Conservation (phyloP, 2,113 vertebrate species). For the Helogale parvula region DNA sequence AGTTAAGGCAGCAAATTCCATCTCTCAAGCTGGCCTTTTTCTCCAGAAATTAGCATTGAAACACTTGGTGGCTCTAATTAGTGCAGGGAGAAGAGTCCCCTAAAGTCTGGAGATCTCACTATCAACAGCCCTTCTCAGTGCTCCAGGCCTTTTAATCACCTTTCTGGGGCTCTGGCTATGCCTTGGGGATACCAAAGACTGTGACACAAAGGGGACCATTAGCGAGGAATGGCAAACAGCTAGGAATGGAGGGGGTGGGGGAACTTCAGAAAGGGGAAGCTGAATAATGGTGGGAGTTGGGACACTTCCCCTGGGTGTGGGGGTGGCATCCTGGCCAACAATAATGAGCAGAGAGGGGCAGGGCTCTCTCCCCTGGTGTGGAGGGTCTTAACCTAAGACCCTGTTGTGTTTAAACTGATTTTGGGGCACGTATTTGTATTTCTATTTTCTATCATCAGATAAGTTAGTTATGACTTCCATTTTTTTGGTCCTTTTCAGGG, state of each 20-base stretch:
- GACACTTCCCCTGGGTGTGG: no score
- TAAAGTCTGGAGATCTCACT: background rate
- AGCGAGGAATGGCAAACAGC: background rate
- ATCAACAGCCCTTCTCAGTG: background rate
- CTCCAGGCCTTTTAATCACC: background rate
- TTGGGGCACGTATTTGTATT: background rate
- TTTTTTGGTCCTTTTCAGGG: background rate
- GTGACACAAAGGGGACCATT: background rate
- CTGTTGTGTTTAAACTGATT: background rate
- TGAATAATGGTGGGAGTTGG: background rate
- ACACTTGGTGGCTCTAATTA: background rate
- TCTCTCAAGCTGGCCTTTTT: background rate
- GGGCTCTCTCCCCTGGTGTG: background rate
- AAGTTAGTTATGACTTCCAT: background rate
- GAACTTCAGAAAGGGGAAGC: background rate
- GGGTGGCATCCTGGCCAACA: background rate
- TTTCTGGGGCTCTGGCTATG: slow-evolving; percentile 4
- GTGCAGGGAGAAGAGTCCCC: background rate
- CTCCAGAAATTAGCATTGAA: background rate
- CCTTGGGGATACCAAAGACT: background rate
- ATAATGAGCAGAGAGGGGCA: background rate
- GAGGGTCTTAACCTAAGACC: background rate
- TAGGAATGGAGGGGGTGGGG: background rate
- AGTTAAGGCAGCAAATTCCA: background rate
- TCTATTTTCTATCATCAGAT: background rate